Percentiles rank a stretch among this genome's conserved stretches.
These are phyloP conservation scores for Gallinago nigripennis DNA, from an alignment of 2,797 vertebrate species.

Conservation along the genomic window DNA sequence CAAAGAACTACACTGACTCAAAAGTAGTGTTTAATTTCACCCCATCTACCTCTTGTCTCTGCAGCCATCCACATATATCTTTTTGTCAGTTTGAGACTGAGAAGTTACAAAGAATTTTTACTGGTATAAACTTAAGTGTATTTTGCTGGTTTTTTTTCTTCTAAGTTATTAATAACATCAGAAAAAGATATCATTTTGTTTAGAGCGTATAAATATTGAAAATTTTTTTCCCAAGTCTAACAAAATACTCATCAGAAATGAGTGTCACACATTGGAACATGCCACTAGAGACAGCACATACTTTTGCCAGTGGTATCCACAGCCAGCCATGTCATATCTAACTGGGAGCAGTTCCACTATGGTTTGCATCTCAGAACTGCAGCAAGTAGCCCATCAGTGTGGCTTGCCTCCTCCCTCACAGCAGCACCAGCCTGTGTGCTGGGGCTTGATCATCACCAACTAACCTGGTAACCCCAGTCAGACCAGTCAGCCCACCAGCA, in stretches of 20 bases:
- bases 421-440: not conserved
- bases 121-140: not conserved
- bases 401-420: no score
- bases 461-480: not conserved
- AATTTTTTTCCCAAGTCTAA: not conserved
- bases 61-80: not conserved
- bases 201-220: not conserved
- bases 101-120: not conserved
- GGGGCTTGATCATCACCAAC: not conserved
- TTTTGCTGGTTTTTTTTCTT: not conserved
- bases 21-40: not conserved
- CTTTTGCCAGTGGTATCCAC: not conserved
- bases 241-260: not conserved
- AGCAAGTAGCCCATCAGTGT: not conserved
- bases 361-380: not conserved
- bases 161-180: not conserved
- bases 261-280: fast-evolving
- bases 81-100: not conserved
- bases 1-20: not conserved
- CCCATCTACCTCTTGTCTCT: not conserved
- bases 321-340: not conserved
- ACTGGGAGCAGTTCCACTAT: not conserved
- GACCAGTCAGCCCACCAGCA: fast-evolving
- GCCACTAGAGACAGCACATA: not conserved
- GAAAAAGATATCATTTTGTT: not conserved